These are phyloP conservation scores for Plagiodera versicolora DNA, from an alignment of 2,888 invertebrate species.

Conservation along the genomic window DNA sequence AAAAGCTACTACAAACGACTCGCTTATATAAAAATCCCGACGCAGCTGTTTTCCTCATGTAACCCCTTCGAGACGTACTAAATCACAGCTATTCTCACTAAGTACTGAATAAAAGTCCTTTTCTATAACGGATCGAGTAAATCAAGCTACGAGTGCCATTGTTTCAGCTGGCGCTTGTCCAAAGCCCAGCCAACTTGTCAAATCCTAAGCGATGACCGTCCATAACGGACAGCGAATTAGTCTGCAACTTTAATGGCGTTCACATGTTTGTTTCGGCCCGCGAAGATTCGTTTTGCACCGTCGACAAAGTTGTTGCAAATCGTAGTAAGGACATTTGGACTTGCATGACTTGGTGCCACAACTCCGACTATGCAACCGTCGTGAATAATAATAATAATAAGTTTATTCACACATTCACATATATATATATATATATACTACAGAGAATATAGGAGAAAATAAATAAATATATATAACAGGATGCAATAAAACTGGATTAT, in stretches of 20 bases:
- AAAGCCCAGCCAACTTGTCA: slow-evolving; percentile 18
- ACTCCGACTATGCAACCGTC: too few species aligned
- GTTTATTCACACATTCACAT: too few species aligned
- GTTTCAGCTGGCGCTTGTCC: slow-evolving; percentile 35
- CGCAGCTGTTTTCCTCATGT: slow-evolving; percentile 39
- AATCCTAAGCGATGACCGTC: slow-evolving; percentile 6
- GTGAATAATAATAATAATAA: too few species aligned
- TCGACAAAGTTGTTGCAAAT: too few species aligned
- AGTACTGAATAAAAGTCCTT: slow-evolving; percentile 38
- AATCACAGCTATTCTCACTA: slow-evolving; percentile 42
- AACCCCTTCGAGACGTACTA: slow-evolving; percentile 30
- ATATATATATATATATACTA: too few species aligned
- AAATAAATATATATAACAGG: too few species aligned
- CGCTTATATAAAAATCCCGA: slow-evolving; percentile 32
- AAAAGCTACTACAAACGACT: slow-evolving; percentile 18
- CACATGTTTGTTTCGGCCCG: slow-evolving; percentile 4
- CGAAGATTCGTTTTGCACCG: too few species aligned
- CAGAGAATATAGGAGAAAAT: too few species aligned
- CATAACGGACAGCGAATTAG: slow-evolving; percentile 16
- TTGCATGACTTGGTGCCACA: too few species aligned
- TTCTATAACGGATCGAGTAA: slow-evolving; percentile 41
- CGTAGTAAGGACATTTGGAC: too few species aligned
- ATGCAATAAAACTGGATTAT: too few species aligned
- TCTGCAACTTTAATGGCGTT: slow-evolving; percentile 18
- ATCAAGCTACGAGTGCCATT: slow-evolving; percentile 37